These are phyloP conservation scores for Muscidifurax raptorellus DNA, from an alignment of 1,140 invertebrate genomes.

Conservation along the genomic window DNA sequence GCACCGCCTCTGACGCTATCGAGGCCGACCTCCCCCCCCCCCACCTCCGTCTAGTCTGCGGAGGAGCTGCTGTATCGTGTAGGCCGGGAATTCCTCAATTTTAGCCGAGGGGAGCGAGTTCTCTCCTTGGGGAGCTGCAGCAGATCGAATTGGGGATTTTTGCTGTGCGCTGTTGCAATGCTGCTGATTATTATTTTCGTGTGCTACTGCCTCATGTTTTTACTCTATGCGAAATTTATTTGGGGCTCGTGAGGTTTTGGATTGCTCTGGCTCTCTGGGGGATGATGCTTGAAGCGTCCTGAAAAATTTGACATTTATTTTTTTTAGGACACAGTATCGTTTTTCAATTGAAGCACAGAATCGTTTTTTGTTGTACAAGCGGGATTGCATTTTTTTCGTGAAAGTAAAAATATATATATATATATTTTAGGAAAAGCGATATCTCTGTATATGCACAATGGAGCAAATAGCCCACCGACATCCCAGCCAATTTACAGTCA, in stretches of 20 bases:
- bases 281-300: neutral
- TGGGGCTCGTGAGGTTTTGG: neutral
- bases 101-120: neutral
- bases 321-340: neutral
- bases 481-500: no score
- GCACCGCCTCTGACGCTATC: neutral
- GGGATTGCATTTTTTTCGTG: no score
- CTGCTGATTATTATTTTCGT: neutral
- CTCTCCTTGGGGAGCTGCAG: neutral
- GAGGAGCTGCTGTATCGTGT: neutral
- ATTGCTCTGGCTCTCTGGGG: neutral
- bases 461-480: no score
- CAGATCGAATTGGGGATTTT: constrained; percentile 9
- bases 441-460: no score
- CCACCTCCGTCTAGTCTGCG: neutral
- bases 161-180: neutral
- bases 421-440: neutral
- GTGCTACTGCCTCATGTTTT: neutral
- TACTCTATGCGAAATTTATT: neutral
- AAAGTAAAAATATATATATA: no score
- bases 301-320: neutral
- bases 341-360: neutral
- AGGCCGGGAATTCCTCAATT: constrained; percentile 4
- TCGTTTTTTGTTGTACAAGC: neutral
- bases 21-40: neutral